These are phyloP conservation scores for Drosophila trapezifrons DNA, from an alignment of 1,140 invertebrate genomes.

Conservation along the genomic window DNA sequence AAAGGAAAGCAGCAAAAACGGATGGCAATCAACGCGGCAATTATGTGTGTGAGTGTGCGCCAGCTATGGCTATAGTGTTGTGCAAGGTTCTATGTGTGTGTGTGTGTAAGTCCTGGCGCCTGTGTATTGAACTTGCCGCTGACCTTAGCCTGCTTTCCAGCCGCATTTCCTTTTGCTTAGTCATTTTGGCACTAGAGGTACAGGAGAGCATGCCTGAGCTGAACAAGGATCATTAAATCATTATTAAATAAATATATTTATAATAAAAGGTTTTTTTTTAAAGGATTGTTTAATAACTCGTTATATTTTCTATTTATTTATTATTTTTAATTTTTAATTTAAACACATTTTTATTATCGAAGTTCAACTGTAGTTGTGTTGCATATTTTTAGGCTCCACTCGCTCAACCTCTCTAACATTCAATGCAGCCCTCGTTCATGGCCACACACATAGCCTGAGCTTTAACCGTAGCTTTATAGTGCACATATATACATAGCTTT, in stretches of 20 bases:
- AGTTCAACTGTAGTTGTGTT: conserved; percentile 26
- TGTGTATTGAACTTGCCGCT: conserved; percentile 70
- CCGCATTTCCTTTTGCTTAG: conserved; percentile 43
- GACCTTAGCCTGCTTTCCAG: conserved; percentile 73
- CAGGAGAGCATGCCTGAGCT: background rate
- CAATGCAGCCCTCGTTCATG: conserved; percentile 50
- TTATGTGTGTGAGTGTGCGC: conserved; percentile 48
- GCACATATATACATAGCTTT: background rate
- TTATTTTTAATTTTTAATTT: no score
- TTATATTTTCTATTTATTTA: no score
- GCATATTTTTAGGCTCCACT: conserved; percentile 70
- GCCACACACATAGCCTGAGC: conserved; percentile 28
- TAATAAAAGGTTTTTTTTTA: no score
- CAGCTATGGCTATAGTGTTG: conserved; percentile 12
- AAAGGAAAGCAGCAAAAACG: conserved; percentile 49
- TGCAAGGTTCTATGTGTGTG: conserved; percentile 3
- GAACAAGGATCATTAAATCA: no score
- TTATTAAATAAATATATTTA: background rate
- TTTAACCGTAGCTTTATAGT: conserved; percentile 7
- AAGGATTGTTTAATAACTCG: no score
- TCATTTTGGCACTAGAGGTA: conserved; percentile 56
- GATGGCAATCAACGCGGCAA: conserved; percentile 75
- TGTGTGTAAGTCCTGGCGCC: conserved; percentile 9
- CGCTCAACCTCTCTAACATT: background rate
- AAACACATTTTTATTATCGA: no score